Percentiles rank a stretch among this genome's conserved stretches.
These are phyloP conservation scores for Myiotriccus ornatus DNA, from an alignment of 2,797 vertebrate genomes.

Conservation along the genomic window DNA sequence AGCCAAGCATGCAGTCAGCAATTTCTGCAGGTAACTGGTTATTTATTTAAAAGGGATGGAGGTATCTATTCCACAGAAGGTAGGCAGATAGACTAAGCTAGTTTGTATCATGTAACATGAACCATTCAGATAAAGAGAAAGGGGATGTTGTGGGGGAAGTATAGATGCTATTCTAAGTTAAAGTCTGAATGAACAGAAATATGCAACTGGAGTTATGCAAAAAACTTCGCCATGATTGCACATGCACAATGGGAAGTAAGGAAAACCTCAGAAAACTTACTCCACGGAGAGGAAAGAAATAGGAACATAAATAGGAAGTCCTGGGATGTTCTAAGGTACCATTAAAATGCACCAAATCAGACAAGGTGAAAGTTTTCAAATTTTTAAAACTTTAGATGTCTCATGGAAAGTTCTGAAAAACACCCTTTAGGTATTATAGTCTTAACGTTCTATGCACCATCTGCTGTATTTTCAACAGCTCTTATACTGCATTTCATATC, in stretches of 20 bases:
- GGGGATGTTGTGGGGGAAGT: background rate
- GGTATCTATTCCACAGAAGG: background rate
- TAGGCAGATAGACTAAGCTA: background rate
- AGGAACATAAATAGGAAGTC: background rate
- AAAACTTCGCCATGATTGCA: background rate
- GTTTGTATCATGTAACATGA: background rate
- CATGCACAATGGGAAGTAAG: background rate
- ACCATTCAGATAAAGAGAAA: background rate
- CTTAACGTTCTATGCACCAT: background rate
- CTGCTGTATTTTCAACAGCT: background rate
- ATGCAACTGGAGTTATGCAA: background rate
- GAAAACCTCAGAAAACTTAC: background rate
- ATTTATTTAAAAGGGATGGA: background rate
- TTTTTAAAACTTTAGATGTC: background rate
- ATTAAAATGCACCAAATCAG: background rate
- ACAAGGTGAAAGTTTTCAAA: background rate
- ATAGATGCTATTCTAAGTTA: background rate
- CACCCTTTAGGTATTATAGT: background rate
- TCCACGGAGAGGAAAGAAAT: background rate
- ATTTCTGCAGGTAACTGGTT: conserved; percentile 93
- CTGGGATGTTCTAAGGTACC: background rate
- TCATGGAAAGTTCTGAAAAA: background rate
- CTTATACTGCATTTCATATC: background rate
- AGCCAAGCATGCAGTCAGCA: conserved; percentile 98
- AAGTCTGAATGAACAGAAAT: background rate